Evolutionary conservation across 2,797 vertebrate species (phyloP), one percentile per base, ranked within the genome.

Genomic region (Hybognathus amarus): DNA sequence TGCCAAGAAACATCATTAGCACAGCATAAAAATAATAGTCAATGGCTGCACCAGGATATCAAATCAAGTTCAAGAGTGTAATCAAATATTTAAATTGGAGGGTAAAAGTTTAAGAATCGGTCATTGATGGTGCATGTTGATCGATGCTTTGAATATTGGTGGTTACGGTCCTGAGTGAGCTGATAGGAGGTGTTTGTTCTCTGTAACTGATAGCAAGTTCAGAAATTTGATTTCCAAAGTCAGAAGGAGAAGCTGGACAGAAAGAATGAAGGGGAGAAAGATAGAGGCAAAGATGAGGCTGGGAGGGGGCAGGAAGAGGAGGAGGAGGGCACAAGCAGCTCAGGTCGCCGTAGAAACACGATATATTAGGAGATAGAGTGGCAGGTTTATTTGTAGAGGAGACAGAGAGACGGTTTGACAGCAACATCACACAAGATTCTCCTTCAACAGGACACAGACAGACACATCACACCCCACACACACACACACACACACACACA

Each of bases 361-460:
- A 96, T 94, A 96, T 94, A 92, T 86, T 89, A 83, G 86, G 85
- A 91, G 93, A 95, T 95, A 88, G 87, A 89, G 93, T 95, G 92
- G 92, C 82, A 12, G 90, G 91, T 92, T 94, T 95, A 95, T 95
- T 95, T 95, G 92, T 90, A 94, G 94, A 94, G 92, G 94, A 95
- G 94, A 95, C 94, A 93, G 91, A 76, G 90, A 92, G 94, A 91
- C 94, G 92, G 88, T 90, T 93, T 93, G 93, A 93, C 93, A 91
- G 89, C 88, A 91, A 90, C 90, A 93, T 92, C 93, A 91, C 91
- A 89, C 91, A 88, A 94, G 92, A 92, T 92, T 93, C 92, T 93
- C 93, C 94, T 94, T 94, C 92, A 93, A 87, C 85, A 85, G 86
- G 85, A 69, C 83, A 76, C 79, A 80, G 66, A 86, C 69, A 85